Base-by-base conservation (phyloP, 1,140 invertebrate species). In the Holotrichia oblita region DNA sequence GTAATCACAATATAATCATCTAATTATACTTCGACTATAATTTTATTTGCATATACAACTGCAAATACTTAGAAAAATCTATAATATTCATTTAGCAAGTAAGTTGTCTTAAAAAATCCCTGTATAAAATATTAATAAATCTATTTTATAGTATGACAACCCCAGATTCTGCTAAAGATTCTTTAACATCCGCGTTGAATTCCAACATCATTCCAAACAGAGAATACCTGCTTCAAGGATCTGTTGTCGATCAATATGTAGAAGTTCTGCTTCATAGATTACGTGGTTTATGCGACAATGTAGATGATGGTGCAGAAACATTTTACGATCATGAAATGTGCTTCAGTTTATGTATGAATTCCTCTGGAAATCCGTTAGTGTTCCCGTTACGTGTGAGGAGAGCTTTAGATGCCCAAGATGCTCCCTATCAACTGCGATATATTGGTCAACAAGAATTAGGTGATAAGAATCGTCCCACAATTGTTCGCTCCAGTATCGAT, bases 251-350 rank as follows among this genome's bases (percentile, higher is more conserved):
- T 87, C 92, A 91, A n/a, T 93, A 95, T 64, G 95, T 97, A 12
- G 96, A 98, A 87, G 94, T 97, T n/a, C 89, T 99, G 20, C 88
- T 98, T 14, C 96, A 99, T 85, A 89, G 97, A 82, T 89, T 99
- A 12, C 90, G 96, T 82, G 97, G 97, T 2, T 89, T 98, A 0
- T 98, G 97, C 87, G 97, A 99, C 82, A 98, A 98, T 89, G 94
- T 96, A 6, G 97, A 98, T 85, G 92, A 93, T 77, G 94, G 94
- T 6, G 94, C 95, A 8, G 97, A 98, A 88, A 93, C 92, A 0
- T 99, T 98, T 86, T 92, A 96, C 85, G 97, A 98, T 88, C 94
- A 97, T 83, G 95, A 96, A 89, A 92, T 95, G 82, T 95, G 94
- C 85, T 95, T 95, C 83, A 94, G 92, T 78, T 90, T 96, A 48